Evolutionary conservation across 2,888 invertebrate species (phyloP), one percentile per base, ranked within the genome.

Genomic region (Troglohyphantes excavatus): DNA sequence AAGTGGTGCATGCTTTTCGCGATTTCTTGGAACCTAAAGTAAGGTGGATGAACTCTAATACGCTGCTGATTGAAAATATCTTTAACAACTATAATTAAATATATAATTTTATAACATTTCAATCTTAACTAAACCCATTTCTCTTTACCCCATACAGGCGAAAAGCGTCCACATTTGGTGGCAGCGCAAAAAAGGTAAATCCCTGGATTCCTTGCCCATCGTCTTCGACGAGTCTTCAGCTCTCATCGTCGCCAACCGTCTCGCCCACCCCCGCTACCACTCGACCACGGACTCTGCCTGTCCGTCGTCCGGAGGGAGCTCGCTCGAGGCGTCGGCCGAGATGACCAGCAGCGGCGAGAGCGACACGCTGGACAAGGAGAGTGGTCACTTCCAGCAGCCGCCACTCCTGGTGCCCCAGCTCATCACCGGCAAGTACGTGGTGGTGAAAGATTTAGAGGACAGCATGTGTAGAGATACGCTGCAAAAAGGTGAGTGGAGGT

Each of bases 301-400:
- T 17, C 84, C 90, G 0, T 81, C 90, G 0, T 67, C 85, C 2
- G 73, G 33, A 2, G 39, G 68, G 17, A 29, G 39, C 17, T 89
- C 88, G 0, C 27, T 89, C 17, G 59, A 82, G 68, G 90, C 90
- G 2, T 85, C 85, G 19, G 23, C 26, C 43, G 90, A 90, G 53
- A 59, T 90, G 73, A 81, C 90, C 61, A 27, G 5, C 53, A 83
- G 83, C 17, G 79, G 90, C 2, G 81, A 68, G 33, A 90, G 90
- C 21, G 81, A 90, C 53, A 90, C 90, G 0, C 46, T 90, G 21
- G 90, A 73, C 39, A 90, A 90, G 19, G 85, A 90, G 29, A 84
- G 90, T 3, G 84, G 84, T 0, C 82, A 89, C 13, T 13, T 13
- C 9, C 53, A 13, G 53, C 23, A 78, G 11, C 26, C 53, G 0